Conservation (phyloP, 2,113 vertebrate genomes). For the Otolemur garnettii region DNA sequence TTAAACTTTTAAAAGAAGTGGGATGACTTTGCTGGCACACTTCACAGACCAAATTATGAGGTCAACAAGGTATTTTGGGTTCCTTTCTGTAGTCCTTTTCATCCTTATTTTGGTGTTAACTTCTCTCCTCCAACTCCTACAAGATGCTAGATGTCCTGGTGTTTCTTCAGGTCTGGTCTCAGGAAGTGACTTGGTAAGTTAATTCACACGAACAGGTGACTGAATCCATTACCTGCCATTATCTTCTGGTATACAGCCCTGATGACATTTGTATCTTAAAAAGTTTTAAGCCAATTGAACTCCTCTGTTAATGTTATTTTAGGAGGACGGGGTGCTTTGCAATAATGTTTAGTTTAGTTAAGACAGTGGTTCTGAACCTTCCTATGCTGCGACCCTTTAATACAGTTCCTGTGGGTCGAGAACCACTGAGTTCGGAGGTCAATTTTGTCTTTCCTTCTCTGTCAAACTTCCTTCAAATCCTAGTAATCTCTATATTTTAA, state of each 20-base stretch:
- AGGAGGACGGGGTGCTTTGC: neutral
- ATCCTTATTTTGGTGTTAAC: neutral
- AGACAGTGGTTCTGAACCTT: too few relatives aligned
- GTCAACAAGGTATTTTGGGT: neutral
- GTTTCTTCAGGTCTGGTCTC: neutral
- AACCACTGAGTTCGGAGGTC: neutral
- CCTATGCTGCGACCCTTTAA: too few relatives aligned
- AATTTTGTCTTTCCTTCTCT: neutral
- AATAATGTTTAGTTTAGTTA: neutral
- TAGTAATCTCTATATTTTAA: neutral
- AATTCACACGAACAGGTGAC: neutral
- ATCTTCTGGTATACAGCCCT: neutral
- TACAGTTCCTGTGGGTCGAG: too few relatives aligned
- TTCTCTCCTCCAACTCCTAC: neutral
- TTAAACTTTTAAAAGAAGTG: conserved; percentile 3
- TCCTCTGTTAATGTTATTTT: neutral
- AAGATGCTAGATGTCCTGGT: neutral
- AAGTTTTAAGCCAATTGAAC: neutral
- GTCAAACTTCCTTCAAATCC: neutral
- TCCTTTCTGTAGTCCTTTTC: neutral
- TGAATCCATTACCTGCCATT: neutral
- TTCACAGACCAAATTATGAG: neutral
- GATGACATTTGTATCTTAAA: neutral
- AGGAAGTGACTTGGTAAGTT: neutral
- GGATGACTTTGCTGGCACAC: neutral